Percentiles rank a stretch among this genome's conserved stretches.
These are phyloP conservation scores for Protaetia brevitarsis DNA, from an alignment of 1,140 invertebrate genomes.

Conservation along the genomic window DNA sequence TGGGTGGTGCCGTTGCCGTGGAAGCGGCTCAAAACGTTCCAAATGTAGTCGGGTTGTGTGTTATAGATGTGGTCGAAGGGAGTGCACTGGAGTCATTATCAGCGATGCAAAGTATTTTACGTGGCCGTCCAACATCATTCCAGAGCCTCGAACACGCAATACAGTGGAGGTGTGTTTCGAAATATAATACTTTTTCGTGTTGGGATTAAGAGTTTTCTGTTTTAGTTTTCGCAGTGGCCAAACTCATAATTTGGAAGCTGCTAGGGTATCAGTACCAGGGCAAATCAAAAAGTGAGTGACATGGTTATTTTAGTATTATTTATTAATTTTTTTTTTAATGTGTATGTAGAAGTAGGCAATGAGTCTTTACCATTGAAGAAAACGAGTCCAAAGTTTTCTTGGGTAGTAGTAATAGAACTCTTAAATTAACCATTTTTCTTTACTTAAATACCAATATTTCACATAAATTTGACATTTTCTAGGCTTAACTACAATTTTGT, in stretches of 20 bases:
- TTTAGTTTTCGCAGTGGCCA: constrained; percentile 87
- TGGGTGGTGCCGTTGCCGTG: constrained; percentile 94
- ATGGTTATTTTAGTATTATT: too few relatives aligned
- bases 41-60: constrained; percentile 75
- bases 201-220: constrained; percentile 14
- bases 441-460: too few relatives aligned
- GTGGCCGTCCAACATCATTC: constrained; percentile 84
- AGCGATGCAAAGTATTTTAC: constrained; percentile 92
- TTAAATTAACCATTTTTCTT: too few relatives aligned
- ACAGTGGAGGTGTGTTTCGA: constrained; percentile 85
- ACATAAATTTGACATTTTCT: too few relatives aligned
- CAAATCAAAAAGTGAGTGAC: constrained; percentile 88
- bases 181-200: background rate
- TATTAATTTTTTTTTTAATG: too few relatives aligned
- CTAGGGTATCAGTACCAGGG: constrained; percentile 92
- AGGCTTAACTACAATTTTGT: too few relatives aligned
- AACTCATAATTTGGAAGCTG: constrained; percentile 88
- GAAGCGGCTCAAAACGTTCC: constrained; percentile 68
- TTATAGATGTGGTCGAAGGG: constrained; percentile 98
- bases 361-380: background rate
- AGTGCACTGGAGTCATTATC: constrained; percentile 93
- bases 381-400: too few relatives aligned
- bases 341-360: background rate
- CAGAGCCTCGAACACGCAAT: constrained; percentile 87
- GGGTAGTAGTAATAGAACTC: too few relatives aligned